Percentiles rank a stretch among this genome's conserved stretches.
These are phyloP conservation scores for Ramazzottius varieornatus DNA, from an alignment of 2,888 invertebrate genomes.

Conservation along the genomic window DNA sequence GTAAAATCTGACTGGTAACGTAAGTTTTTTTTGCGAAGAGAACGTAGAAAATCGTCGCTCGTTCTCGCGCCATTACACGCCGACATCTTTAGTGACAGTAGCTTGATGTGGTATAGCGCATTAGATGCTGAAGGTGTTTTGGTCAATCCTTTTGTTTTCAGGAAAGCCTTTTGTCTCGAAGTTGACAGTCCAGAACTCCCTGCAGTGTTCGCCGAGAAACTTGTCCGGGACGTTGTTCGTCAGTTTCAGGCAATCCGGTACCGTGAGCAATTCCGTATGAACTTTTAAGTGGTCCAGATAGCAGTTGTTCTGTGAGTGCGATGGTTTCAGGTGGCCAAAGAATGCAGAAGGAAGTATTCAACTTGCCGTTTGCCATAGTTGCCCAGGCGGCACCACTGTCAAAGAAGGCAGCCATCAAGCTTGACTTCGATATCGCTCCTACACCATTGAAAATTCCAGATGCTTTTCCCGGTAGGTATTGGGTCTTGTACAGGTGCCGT, in stretches of 20 bases:
- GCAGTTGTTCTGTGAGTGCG: too few relatives aligned
- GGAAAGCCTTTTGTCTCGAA: neutral
- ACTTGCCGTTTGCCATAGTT: neutral
- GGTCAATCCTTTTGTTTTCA: neutral
- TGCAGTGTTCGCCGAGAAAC: neutral
- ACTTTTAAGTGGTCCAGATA: neutral
- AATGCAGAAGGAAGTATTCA: neutral
- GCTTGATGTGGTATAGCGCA: too few relatives aligned
- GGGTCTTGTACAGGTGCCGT: too few relatives aligned
- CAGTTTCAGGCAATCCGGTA: neutral
- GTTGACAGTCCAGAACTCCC: neutral
- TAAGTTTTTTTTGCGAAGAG: too few relatives aligned
- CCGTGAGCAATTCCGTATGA: neutral
- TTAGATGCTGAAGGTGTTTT: too few relatives aligned
- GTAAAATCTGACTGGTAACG: too few relatives aligned
- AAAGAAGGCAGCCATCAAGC: neutral
- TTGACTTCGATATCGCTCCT: neutral
- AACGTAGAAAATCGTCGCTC: too few relatives aligned
- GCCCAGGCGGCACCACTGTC: neutral
- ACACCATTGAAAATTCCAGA: neutral
- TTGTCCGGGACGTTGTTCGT: neutral
- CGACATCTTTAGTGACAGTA: too few relatives aligned
- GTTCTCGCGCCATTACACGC: too few relatives aligned
- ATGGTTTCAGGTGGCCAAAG: neutral
- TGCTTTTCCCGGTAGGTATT: neutral